Evolutionary conservation across 2,888 invertebrate genomes (phyloP), one percentile per base, ranked within the genome.

Genomic region (Eremobia ochroleuca): DNA sequence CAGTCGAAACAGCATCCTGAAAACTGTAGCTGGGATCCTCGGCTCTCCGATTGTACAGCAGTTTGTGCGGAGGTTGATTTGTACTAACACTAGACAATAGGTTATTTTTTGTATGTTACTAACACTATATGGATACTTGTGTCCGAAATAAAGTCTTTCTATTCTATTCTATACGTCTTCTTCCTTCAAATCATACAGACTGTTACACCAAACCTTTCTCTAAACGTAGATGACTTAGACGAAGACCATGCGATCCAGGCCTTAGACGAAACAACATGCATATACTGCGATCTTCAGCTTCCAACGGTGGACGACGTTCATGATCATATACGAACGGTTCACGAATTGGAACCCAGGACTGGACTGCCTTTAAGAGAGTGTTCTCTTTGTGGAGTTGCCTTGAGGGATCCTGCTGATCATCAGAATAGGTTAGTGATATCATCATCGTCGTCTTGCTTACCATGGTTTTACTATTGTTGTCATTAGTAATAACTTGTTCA

Each of bases 191-290:
- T 0, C 37, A 68, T 18, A 11, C 37, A 13, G 15, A 3, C 21
- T 25, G 5, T 46, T n/a, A 58, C 4, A 43, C n/a, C 0, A 31
- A 34, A 34, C 18, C 18, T 43, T 3, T 34, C 2, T 62, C 25
- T 11, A 4, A 31, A 31, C 13, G 2, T 79, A 90, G 90, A 90
- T 58, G 93, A 93, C 2, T 52, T 90, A 15, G 92, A 93, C 5
- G 94, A 94, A 1, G 92, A 93, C 0, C 92, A 92, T 28, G 91
- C 92, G 2, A 93, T 94, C 49, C 93, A 95, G 81, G 91, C 94
- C 0, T 73, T 95, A 4, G 95, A 95, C 40, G 95, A 95, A 64
- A 94, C 93, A 0, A 92, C 91, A 0, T 95, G 95, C 80, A 92
- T 94, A 9, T 95, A 95, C 86, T 95, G 95, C 83, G 90, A 92